Base-by-base conservation (phyloP, 1,140 invertebrate species). In the Euschistus heros region DNA sequence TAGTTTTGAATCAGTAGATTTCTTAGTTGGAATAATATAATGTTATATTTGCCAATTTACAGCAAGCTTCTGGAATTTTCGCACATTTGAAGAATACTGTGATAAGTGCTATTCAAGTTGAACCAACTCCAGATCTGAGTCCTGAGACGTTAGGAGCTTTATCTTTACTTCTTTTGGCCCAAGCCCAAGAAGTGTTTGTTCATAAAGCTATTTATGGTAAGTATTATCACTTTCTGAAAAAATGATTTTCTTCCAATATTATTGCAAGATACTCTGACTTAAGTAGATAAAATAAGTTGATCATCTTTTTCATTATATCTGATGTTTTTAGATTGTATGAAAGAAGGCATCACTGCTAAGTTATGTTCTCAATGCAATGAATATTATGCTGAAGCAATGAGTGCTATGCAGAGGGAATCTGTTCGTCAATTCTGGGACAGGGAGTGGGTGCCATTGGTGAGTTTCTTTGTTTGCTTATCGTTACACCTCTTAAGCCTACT, bases 141-240 rank as follows among this genome's bases (percentile, higher is more conserved):
- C 91, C 94, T 8, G 96, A 98, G 68, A 92, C 93, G 3, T 79
- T 99, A 10, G 80, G 81, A 64, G 90, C 93, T 37, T 78, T 99
- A 13, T 82, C 87, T 30, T 79, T 86, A 15, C 77, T 99, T 55
- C 98, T 98, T 94, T 76, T 98, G 0, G 95, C 97, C 8, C 96
- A 99, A 76, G 96, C 93, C 0, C 96, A 99, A 78, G 97, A 99
- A 79, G 88, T 94, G 66, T 93, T 98, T 74, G 93, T 94, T 57
- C 82, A 88, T 65, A 99, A 99, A 79, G 94, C 94, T 27, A 88
- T 93, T 63, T 84, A 88, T 74, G 93, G 91, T 92, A 75, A 74
- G 72, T 72, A 37, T 37, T 37, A 37, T 37, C 33, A 10, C 1
- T 30, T 30, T 30, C 30, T 30, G 30, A 30, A 30, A 30, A 37